A percentile compares a stretch with the other conserved stretches of the same genome.
These are phyloP conservation scores for Tetranychus piercei DNA, from an alignment of 2,888 invertebrate genomes.

Conservation along the genomic window DNA sequence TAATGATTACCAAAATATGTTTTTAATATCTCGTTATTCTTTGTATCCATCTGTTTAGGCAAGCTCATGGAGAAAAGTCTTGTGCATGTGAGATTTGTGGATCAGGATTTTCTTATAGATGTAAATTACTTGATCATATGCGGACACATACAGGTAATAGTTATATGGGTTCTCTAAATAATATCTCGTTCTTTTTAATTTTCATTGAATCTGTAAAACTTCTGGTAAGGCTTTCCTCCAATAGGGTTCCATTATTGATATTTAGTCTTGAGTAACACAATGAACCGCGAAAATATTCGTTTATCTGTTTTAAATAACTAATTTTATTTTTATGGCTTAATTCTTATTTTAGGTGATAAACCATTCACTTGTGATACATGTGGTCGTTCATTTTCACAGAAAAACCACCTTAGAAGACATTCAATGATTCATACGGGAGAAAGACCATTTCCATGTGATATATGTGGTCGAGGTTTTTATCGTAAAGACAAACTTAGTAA, in stretches of 20 bases:
- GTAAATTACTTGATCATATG: slow-evolving; percentile 29
- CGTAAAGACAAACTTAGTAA: slow-evolving; percentile 28
- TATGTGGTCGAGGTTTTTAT: slow-evolving; percentile 28
- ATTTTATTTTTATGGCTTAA: not conserved
- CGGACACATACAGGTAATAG: slow-evolving; percentile 27
- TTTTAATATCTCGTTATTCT: too few species aligned
- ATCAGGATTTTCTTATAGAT: slow-evolving; percentile 28
- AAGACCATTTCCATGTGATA: slow-evolving; percentile 28
- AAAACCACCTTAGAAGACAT: slow-evolving; percentile 28
- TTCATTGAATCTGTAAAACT: not conserved
- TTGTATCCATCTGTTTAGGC: too few species aligned
- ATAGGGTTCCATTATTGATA: not conserved
- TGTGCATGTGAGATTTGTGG: slow-evolving; percentile 29
- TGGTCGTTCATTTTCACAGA: slow-evolving; percentile 28
- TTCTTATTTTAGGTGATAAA: slow-evolving; percentile 24
- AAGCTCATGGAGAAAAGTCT: slow-evolving; percentile 28
- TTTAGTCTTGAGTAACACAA: too few species aligned
- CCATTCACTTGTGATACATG: slow-evolving; percentile 29
- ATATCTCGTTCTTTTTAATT: not conserved
- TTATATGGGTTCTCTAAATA: not conserved
- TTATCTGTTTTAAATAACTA: not conserved
- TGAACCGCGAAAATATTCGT: not conserved
- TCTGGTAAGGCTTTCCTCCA: too few species aligned
- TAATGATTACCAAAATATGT: too few species aligned
- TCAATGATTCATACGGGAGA: slow-evolving; percentile 29